Evolutionary conservation across 2,113 vertebrate species (phyloP), one percentile per base, ranked within the genome.

Genomic region (Raja brachyura): DNA sequence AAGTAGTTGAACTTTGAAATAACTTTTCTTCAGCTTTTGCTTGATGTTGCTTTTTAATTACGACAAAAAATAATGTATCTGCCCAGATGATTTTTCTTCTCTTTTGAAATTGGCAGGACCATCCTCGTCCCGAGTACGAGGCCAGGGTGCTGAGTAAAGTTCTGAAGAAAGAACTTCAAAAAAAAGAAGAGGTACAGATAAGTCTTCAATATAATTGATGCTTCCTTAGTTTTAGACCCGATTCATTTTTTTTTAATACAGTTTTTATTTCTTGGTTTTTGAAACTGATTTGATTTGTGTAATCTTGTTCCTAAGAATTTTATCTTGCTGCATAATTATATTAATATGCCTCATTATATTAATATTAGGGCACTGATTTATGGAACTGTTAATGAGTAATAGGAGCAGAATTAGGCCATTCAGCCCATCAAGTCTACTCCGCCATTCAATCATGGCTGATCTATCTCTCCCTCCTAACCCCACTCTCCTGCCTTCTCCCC

Each of bases 51-150:
- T 68, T 68, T 68, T 68, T 68, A 68, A 68, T 68, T 68, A 68
- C 16, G 66, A 16, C 66, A 14, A 68, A 48, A 48, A 48, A 48
- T 48, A 48, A 68, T 61, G 28, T 61, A 22, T 54, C 33, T 79
- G 78, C 48, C 8, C 7, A 59, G 0, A 66, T 66, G n/a, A 48
- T 7, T 61, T 25, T 61, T 33, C 8, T 48, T 90, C 31, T 16
- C 31, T 90, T 33, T 92, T 73, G 16, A 70, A 92, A 92, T 95
- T 93, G 48, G 56, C 95, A 97, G 97, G 98, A 98, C 94, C 98
- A 99, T 86, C 97, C 97, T 92, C 96, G 98, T 94, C 97, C 98
- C 0, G 98, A 99, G 74, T 99, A 99, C 0, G 98, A 99, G 95
- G 96, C 98, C 0, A 96, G 95, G 74, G 98, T 99, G 90, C 95